Percentiles rank a stretch among this genome's conserved stretches.
Conservation (phyloP, 2,888 invertebrate species). For the Epistrophe grossulariae region DNA sequence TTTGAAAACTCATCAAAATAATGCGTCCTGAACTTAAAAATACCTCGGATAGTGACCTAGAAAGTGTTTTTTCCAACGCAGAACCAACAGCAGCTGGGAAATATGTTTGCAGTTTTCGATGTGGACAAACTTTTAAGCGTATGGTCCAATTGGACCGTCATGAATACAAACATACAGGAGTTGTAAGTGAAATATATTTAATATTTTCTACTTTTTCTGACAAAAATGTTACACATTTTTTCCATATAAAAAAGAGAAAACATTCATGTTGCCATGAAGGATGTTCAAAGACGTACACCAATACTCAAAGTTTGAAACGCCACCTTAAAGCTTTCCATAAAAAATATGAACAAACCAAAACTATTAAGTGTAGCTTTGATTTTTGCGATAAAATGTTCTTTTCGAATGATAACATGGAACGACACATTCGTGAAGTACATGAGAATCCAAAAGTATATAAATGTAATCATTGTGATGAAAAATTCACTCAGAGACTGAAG, state of each 20-base stretch:
- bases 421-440: constrained; percentile 85
- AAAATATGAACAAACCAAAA: constrained; percentile 77
- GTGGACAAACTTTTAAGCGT: constrained; percentile 85
- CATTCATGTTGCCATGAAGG: constrained; percentile 86
- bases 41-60: constrained; percentile 82
- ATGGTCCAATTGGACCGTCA: constrained; percentile 86
- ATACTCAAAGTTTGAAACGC: constrained; percentile 86
- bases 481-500: constrained; percentile 86
- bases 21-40: constrained; percentile 78
- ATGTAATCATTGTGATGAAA: constrained; percentile 85
- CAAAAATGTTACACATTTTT: neutral
- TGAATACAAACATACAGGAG: constrained; percentile 85
- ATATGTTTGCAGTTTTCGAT: constrained; percentile 84
- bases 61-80: constrained; percentile 78
- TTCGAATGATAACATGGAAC: constrained; percentile 85
- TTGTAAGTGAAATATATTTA: constrained; percentile 84
- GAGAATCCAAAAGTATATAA: constrained; percentile 83
- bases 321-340: constrained; percentile 85
- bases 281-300: constrained; percentile 87
- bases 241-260: constrained; percentile 84
- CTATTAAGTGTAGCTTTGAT: constrained; percentile 78
- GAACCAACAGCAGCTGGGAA: constrained; percentile 77
- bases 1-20: constrained; percentile 15
- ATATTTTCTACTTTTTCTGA: neutral
- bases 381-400: constrained; percentile 85